Conservation (phyloP, 2,797 vertebrate species). For the Jordanella pulchra region DNA sequence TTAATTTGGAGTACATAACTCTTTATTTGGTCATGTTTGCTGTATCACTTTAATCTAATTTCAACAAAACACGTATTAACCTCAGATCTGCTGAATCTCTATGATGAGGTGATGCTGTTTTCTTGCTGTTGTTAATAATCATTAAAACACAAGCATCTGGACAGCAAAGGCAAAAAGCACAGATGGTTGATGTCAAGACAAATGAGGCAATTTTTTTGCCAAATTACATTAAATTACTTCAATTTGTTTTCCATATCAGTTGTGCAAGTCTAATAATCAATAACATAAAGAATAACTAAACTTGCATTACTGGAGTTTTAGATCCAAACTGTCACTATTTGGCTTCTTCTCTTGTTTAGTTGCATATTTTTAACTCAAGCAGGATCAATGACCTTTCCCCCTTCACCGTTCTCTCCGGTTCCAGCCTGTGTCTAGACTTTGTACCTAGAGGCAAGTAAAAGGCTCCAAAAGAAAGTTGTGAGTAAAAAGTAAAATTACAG, state of each 20-base stretch:
- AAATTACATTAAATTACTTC: not conserved
- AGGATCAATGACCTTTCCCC: not conserved
- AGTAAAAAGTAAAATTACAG: not conserved
- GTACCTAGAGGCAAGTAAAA: not conserved
- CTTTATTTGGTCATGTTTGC: not conserved
- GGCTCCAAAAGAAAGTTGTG: constrained; percentile 9
- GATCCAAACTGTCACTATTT: not conserved
- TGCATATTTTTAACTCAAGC: not conserved
- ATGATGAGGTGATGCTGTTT: not conserved
- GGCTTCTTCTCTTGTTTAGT: not conserved
- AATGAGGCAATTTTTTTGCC: not conserved
- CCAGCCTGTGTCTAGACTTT: not conserved
- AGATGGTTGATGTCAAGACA: not conserved
- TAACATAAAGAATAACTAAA: not conserved
- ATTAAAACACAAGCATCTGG: not conserved
- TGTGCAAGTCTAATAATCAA: not conserved
- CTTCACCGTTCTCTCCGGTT: not conserved
- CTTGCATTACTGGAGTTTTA: not conserved
- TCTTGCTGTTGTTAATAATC: not conserved
- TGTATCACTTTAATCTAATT: not conserved
- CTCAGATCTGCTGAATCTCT: too few species aligned
- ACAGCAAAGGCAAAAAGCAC: not conserved
- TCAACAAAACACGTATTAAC: too few species aligned
- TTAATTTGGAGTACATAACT: not conserved
- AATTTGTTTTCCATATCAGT: not conserved